Evolutionary conservation across 2,113 vertebrate species (phyloP).

Genomic region (Upupa epops): DNA sequence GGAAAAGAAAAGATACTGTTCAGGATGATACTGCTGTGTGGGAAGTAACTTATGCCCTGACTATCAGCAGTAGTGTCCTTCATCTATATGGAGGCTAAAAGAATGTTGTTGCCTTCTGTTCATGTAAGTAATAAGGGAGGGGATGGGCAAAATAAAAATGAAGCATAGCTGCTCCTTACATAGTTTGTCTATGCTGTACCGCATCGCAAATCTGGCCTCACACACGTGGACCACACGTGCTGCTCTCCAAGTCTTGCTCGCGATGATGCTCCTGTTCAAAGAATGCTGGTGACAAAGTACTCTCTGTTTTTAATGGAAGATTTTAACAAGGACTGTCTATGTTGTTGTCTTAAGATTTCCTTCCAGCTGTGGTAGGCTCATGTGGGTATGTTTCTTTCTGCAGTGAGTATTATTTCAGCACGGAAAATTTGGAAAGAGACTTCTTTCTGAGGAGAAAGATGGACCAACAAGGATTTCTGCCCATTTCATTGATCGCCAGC

Average conservation of each 20-base stretch:
- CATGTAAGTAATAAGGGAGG: slow-evolving; percentile 45
- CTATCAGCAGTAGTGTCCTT: slow-evolving; percentile 36
- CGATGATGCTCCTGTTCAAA: neutral
- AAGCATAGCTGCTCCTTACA: neutral
- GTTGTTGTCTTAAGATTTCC: neutral
- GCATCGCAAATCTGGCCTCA: neutral
- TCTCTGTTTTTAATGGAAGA: neutral
- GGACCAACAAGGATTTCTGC: slow-evolving; percentile 92
- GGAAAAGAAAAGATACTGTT: neutral
- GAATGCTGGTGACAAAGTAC: neutral
- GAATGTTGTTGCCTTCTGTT: neutral
- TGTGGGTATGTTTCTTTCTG: slow-evolving; percentile 20
- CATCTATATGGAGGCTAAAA: neutral
- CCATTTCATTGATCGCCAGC: slow-evolving; percentile 91
- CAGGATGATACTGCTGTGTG: slow-evolving; percentile 4
- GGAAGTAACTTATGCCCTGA: neutral
- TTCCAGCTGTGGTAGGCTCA: neutral
- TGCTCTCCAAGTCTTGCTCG: neutral
- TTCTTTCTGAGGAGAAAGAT: slow-evolving; percentile 97
- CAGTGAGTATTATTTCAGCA: slow-evolving; percentile 98
- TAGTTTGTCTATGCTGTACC: neutral
- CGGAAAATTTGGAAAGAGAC: slow-evolving; percentile 94
- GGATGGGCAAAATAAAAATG: neutral
- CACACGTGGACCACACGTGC: neutral
- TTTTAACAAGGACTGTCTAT: neutral